Percentiles rank a stretch among this genome's conserved stretches.
Evolutionary conservation across 2,113 vertebrate genomes (phyloP).

Genomic region (Macrotis lagotis): DNA sequence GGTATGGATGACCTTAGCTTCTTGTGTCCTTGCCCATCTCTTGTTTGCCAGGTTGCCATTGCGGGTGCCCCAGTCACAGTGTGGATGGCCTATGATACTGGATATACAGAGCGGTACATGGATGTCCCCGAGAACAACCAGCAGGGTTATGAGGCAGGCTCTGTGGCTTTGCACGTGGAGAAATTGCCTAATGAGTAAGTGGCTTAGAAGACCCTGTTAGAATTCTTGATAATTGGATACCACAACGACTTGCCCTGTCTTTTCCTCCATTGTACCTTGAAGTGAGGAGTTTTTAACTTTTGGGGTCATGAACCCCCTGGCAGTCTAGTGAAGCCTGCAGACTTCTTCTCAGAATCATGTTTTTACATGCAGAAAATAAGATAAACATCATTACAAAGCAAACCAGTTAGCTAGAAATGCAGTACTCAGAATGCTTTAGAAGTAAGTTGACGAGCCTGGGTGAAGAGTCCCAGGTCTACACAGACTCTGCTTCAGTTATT

Average conservation of each 20-base stretch:
- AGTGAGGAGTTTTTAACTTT: background rate
- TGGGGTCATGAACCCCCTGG: background rate
- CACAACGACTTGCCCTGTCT: background rate
- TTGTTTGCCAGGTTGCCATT: conserved; percentile 89
- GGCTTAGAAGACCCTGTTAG: conserved; percentile 29
- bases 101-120: conserved; percentile 98
- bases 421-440: background rate
- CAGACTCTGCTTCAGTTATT: background rate
- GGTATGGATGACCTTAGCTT: background rate
- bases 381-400: background rate
- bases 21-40: background rate
- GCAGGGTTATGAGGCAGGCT: conserved; percentile 96
- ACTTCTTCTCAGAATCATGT: background rate
- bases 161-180: conserved; percentile 96
- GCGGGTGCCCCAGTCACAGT: conserved; percentile 97
- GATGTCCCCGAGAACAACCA: conserved; percentile 97
- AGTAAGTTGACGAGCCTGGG: background rate
- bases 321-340: background rate
- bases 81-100: conserved; percentile 99
- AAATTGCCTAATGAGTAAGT: conserved; percentile 97
- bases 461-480: background rate
- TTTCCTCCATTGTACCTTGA: too few relatives aligned
- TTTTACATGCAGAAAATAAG: background rate
- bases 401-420: background rate
- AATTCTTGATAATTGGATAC: background rate